phyloP scores from a whole-genome alignment of 2,888 invertebrate species.

The Drosophila paranaensis region DNA sequence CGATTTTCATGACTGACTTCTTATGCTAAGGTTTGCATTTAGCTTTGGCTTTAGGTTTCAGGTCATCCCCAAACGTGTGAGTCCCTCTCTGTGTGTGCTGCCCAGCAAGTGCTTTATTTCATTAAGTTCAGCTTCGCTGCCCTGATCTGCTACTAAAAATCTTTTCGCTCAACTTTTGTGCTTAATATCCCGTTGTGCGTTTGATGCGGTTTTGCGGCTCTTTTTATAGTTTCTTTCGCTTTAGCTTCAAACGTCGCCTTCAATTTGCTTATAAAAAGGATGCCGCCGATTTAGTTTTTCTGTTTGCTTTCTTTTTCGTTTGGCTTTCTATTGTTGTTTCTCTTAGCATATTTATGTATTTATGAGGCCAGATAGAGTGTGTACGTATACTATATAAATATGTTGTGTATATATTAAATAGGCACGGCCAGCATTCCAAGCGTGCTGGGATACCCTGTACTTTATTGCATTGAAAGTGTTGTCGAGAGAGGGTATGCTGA shows the following conservation, averaged over 20 bases:
- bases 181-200: constrained; percentile 76
- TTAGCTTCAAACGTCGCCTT: constrained; percentile 36
- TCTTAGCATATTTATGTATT: constrained; percentile 71
- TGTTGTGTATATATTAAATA: constrained; percentile 18
- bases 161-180: constrained; percentile 70
- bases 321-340: constrained; percentile 35
- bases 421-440: constrained; percentile 22
- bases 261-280: constrained; percentile 49
- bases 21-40: constrained; percentile 69
- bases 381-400: constrained; percentile 26
- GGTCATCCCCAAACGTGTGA: constrained; percentile 31
- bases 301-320: constrained; percentile 1
- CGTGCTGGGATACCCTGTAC: constrained; percentile 16
- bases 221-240: constrained; percentile 63
- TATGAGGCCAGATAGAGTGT: constrained; percentile 62
- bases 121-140: constrained; percentile 65
- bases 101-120: constrained; percentile 78
- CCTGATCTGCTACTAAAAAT: constrained; percentile 55
- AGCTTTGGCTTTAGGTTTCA: constrained; percentile 38
- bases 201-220: constrained; percentile 58
- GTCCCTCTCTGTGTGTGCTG: constrained; percentile 18
- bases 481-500: background rate
- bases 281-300: constrained; percentile 28
- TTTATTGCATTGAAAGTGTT: no score
- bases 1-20: constrained; percentile 79